Conservation (phyloP, 2,797 vertebrate species). For the Heteromormyrus szaboi region DNA sequence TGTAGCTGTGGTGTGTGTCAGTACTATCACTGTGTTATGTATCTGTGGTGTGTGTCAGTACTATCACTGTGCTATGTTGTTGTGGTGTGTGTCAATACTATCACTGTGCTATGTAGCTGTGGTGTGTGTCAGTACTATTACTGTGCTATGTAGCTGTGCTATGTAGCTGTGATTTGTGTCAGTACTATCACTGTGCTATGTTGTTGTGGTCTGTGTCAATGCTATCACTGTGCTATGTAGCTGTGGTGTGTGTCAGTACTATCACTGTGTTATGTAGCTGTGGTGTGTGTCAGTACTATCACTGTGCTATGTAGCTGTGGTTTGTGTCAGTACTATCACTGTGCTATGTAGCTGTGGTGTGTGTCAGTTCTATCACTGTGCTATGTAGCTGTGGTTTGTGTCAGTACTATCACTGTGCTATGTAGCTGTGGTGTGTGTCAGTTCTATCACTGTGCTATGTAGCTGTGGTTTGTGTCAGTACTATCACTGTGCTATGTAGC, state of each 20-base stretch:
- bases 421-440: background rate
- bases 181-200: background rate
- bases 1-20: background rate
- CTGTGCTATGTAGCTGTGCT: background rate
- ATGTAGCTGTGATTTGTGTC: background rate
- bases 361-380: background rate
- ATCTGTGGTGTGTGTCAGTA: background rate
- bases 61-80: background rate
- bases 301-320: background rate
- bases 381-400: background rate
- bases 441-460: background rate
- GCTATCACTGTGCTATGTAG: background rate
- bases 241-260: background rate
- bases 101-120: background rate
- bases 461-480: background rate
- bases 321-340: background rate
- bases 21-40: background rate
- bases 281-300: background rate
- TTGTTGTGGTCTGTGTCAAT: background rate
- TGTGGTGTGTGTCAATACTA: background rate
- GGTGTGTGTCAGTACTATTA: background rate
- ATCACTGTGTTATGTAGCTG: background rate
- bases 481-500: background rate
- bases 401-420: background rate
- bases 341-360: background rate